Evolutionary conservation across 2,797 vertebrate species (phyloP).

Genomic region (Antrozous pallidus): DNA sequence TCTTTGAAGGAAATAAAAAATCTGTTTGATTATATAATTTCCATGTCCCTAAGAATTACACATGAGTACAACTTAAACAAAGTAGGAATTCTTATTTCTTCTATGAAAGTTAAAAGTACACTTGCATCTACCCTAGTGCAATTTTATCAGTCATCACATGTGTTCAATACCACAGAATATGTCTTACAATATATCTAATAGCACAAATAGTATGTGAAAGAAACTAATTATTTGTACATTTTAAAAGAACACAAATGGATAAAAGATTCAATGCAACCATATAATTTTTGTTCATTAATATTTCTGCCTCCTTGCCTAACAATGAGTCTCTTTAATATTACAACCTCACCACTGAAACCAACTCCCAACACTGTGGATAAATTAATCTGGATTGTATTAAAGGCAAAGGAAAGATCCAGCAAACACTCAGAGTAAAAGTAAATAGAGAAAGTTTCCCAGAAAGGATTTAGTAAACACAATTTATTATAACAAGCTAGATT

Average conservation of each 20-base stretch:
- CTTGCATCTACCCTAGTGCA: neutral
- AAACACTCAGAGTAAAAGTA: neutral
- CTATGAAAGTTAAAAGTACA: neutral
- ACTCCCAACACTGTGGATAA: neutral
- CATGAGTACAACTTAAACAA: neutral
- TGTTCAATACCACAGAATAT: neutral
- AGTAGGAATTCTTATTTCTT: neutral
- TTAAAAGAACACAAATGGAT: neutral
- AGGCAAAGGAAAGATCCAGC: neutral
- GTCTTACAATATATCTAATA: neutral
- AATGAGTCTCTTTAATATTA: neutral
- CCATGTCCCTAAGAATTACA: neutral
- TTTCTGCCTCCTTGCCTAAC: neutral
- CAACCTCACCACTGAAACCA: conserved; percentile 23
- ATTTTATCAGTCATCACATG: neutral
- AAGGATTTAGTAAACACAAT: neutral
- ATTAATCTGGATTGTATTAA: neutral
- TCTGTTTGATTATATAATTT: neutral
- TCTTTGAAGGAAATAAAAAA: neutral
- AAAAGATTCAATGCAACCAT: neutral
- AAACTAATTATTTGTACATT: neutral
- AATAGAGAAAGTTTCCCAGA: neutral
- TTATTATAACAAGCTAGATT: neutral
- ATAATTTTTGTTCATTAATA: neutral
- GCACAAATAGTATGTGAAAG: neutral